A percentile compares a stretch with the other conserved stretches of the same genome.
Evolutionary conservation across 2,888 invertebrate species (phyloP).

Genomic region (Danaus chrysippus): DNA sequence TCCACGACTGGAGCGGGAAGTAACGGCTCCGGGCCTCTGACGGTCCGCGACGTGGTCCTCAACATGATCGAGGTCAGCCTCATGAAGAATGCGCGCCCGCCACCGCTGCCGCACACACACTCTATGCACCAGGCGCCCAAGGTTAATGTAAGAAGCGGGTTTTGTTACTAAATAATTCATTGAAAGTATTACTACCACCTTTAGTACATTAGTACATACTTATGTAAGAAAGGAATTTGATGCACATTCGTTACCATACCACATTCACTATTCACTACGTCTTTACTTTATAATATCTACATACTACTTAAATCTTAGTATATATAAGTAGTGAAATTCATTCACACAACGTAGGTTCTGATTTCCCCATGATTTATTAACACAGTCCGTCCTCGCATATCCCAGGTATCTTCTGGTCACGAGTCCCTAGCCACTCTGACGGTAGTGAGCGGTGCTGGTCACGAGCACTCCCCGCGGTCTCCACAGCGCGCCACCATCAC

Average conservation of each 20-base stretch:
- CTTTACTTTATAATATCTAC: too few species aligned
- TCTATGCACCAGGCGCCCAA: conserved; percentile 32
- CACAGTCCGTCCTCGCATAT: too few species aligned
- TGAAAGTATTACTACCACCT: too few species aligned
- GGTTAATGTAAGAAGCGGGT: conserved; percentile 14
- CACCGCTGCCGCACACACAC: conserved; percentile 44
- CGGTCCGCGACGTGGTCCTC: conserved; percentile 89
- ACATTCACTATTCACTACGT: too few species aligned
- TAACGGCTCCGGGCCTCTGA: conserved; percentile 77
- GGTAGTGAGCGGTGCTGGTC: conserved; percentile 75
- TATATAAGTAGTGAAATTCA: too few species aligned
- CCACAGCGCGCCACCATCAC: conserved; percentile 77
- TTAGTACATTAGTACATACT: too few species aligned
- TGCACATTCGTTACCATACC: too few species aligned
- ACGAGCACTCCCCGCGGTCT: conserved; percentile 49
- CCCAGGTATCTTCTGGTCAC: conserved; percentile 53
- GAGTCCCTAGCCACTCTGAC: conserved; percentile 83
- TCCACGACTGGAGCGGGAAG: conserved; percentile 28
- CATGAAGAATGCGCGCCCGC: conserved; percentile 78
- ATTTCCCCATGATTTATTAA: too few species aligned
- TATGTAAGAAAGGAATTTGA: too few species aligned
- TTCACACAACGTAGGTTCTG: too few species aligned
- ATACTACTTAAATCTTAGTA: too few species aligned
- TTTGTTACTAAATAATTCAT: too few species aligned
- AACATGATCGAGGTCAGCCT: conserved; percentile 91